Base-by-base conservation (phyloP, 2,797 vertebrate genomes). In the Forpus xanthops region DNA sequence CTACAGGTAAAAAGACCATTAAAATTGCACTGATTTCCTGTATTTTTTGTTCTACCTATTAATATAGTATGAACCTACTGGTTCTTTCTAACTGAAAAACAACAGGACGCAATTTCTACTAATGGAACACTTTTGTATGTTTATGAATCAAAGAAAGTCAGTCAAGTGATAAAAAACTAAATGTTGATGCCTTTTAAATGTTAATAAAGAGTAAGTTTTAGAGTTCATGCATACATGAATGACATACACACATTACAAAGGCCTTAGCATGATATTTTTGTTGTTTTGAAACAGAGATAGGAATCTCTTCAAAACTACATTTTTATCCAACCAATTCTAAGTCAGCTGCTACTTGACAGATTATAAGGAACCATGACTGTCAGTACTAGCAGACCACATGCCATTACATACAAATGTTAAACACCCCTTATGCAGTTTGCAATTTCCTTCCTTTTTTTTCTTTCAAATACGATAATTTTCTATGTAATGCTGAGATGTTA, bases 301-400 rank as follows among this genome's bases (percentile, higher is more conserved):
- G 37, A 76, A 78, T 89, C 71, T 86, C 75, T 65, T 27, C 80
- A 53, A 65, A 58, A 77, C 61, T 67, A 49, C 44, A 53, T 64
- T 87, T 87, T 31, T 28, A 72, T 37, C 30, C 58, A 66, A 25
- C 11, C 8, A 21, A 6, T 50, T 74, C 28, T 70, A 53, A 84
- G 76, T 73, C 73, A 77, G 60, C 55, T 55, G 50, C 41, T 70
- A 39, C 53, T 65, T 75, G 47, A 75, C 78, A 96, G 72, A 45
- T 30, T 52, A 25, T 5, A 24, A 42, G 15, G 39, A 94, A 67
- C 71, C 45, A 58, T 24, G 19, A 70, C 13, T 77, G 42, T 14
- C n/a, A 12, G 35, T 14, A 70, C 20, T 9, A 86, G 53, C 35
- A 76, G 45, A 49, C 52, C 9, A 65, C 37, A 33, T 28, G 25